These are phyloP conservation scores for Arnoldichthys spilopterus DNA, from an alignment of 2,797 vertebrate species.

Conservation along the genomic window DNA sequence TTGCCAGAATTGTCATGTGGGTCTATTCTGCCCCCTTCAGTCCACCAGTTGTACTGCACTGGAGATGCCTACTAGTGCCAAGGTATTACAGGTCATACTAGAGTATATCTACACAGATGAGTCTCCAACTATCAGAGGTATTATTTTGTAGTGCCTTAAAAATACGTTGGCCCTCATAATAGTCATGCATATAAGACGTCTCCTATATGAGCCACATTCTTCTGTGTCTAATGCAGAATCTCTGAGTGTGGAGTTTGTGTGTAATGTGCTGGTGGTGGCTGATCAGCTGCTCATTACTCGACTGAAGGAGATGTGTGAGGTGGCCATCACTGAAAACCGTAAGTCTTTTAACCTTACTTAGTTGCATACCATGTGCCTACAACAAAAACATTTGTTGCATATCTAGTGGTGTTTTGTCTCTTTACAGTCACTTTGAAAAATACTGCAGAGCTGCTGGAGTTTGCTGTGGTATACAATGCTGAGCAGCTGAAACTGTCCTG, in stretches of 20 bases:
- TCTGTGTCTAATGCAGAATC: slow-evolving; percentile 77
- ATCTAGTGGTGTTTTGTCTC: background rate
- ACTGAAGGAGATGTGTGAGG: slow-evolving; percentile 96
- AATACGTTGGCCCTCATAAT: background rate
- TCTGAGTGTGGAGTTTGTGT: slow-evolving; percentile 91
- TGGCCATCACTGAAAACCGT: slow-evolving; percentile 93
- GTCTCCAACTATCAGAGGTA: slow-evolving; percentile 90
- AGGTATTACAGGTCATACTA: slow-evolving; percentile 89
- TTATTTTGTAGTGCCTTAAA: background rate
- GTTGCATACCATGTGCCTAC: background rate
- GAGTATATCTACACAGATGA: slow-evolving; percentile 97
- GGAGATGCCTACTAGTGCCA: slow-evolving; percentile 91
- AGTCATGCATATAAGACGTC: background rate
- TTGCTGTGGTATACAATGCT: slow-evolving; percentile 90
- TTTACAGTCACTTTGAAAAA: slow-evolving; percentile 93
- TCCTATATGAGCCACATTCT: background rate
- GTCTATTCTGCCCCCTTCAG: slow-evolving; percentile 69
- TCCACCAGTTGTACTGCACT: slow-evolving; percentile 89
- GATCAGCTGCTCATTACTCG: slow-evolving; percentile 94
- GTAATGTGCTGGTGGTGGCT: slow-evolving; percentile 91
- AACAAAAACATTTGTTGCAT: background rate
- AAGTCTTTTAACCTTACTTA: slow-evolving; percentile 61
- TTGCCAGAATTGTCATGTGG: background rate
- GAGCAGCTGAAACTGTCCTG: slow-evolving; percentile 94
- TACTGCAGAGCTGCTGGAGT: slow-evolving; percentile 90